Base-by-base conservation (phyloP, 2,113 vertebrate species). In the Microtus richardsoni region DNA sequence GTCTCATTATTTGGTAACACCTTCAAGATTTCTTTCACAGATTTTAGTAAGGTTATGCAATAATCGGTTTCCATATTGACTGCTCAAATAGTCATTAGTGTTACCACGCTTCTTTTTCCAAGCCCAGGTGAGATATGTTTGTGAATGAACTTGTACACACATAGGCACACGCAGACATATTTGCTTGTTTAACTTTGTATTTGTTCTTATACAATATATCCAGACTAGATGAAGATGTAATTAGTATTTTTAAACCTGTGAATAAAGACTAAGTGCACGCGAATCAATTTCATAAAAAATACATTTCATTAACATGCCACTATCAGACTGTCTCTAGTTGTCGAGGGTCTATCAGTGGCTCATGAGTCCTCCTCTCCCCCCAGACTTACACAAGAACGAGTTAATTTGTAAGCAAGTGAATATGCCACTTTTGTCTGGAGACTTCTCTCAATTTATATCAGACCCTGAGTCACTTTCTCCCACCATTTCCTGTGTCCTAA, bases 221-320 rank as follows among this genome's bases (percentile, higher is more conserved):
- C 39, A 60, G 2, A 66, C 5, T 52, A 64, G 88, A 71, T 87
- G 11, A 84, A 36, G 17, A 75, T 36, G 58, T 64, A 85, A 11
- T 41, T 89, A 91, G 22, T 58, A 52, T 66, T 80, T 14, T 11
- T 66, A 62, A 90, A 5, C 21, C 10, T 54, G n/a, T 90, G 95
- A 96, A 80, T n/a, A 84, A 52, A 94, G 73, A 87, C 33, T 82
- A 70, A 93, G 66, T 52, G 70, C 60, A 1, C 33, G 54, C 54
- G 39, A 78, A 54, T 5, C 58, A 85, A 12, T 30, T 80, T 93
- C 93, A 78, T 16, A 82, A 66, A 66, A 14, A 90, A 60, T 6
- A 44, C 66, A 77, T 77, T 77, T 64, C 66, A 36, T 88, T 54
- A 26, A 11, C n/a, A 11, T 17, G 22, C 24, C 82, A 30, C 22